Conservation (phyloP, 2,888 invertebrate genomes). For the Ecliptopera silaceata region DNA sequence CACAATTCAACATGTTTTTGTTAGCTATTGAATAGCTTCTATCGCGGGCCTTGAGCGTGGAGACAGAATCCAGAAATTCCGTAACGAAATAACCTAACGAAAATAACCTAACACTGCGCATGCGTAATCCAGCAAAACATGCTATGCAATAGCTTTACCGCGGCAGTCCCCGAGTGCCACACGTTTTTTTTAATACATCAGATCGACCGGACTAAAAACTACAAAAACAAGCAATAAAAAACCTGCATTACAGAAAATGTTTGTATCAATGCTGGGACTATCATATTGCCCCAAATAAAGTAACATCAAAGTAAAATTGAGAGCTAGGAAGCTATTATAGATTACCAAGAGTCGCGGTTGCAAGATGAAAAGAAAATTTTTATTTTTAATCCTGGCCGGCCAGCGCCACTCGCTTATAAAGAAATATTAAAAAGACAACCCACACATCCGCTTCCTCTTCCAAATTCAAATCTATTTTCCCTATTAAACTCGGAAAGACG, state of each 20-base stretch:
- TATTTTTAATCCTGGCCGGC: slow-evolving; percentile 70
- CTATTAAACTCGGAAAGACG: slow-evolving; percentile 52
- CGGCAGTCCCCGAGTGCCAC: too few relatives aligned
- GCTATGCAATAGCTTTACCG: too few relatives aligned
- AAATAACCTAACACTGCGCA: too few relatives aligned
- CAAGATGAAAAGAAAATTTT: slow-evolving; percentile 69
- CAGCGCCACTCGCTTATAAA: slow-evolving; percentile 67
- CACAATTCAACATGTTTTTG: too few relatives aligned
- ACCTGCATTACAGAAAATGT: too few relatives aligned
- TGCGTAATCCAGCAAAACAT: too few relatives aligned
- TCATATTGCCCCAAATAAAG: slow-evolving; percentile 47
- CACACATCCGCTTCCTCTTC: slow-evolving; percentile 76
- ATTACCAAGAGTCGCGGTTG: slow-evolving; percentile 43
- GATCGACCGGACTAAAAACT: too few relatives aligned
- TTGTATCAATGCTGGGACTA: slow-evolving; percentile 25
- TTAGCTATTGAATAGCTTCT: too few relatives aligned
- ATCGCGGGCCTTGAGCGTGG: too few relatives aligned
- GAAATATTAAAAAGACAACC: slow-evolving; percentile 74
- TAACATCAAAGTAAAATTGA: slow-evolving; percentile 60
- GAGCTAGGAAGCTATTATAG: slow-evolving; percentile 59
- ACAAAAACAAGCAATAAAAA: neutral
- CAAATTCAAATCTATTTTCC: slow-evolving; percentile 54
- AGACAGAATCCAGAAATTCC: too few relatives aligned
- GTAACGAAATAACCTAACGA: too few relatives aligned
- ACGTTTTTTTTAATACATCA: too few relatives aligned